These are phyloP conservation scores for Aphodius granarius DNA, from an alignment of 2,888 invertebrate genomes.

Conservation along the genomic window DNA sequence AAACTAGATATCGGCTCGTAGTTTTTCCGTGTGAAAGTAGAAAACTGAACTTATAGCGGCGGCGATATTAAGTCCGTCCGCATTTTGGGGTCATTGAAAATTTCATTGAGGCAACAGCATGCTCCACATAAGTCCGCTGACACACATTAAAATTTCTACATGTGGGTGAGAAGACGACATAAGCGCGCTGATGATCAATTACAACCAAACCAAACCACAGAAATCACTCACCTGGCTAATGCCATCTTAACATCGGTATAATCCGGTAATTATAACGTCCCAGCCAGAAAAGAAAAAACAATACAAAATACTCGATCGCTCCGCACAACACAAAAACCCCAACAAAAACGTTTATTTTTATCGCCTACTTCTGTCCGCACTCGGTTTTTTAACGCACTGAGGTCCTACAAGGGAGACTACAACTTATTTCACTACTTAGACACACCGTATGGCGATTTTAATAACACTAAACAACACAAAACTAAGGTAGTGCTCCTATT, in stretches of 20 bases:
- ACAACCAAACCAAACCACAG: background rate
- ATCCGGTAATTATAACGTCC: slow-evolving; percentile 6
- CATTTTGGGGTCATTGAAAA: slow-evolving; percentile 48
- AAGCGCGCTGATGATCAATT: slow-evolving; percentile 4
- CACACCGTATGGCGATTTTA: slow-evolving; percentile 19
- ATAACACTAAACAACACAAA: slow-evolving; percentile 28
- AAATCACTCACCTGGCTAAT: slow-evolving; percentile 65
- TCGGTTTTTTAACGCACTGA: too few species aligned
- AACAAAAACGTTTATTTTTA: too few species aligned
- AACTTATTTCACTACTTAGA: slow-evolving; percentile 17
- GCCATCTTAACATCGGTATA: slow-evolving; percentile 69
- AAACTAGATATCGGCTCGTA: too few species aligned
- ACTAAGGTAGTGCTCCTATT: slow-evolving; percentile 19
- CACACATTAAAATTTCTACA: slow-evolving; percentile 36
- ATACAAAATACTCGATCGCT: slow-evolving; percentile 7
- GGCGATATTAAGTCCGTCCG: slow-evolving; percentile 36
- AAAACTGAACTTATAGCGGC: background rate
- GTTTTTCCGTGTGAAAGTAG: background rate
- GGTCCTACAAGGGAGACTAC: background rate
- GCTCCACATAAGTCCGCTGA: slow-evolving; percentile 43
- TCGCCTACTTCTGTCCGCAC: background rate
- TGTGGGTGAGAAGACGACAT: slow-evolving; percentile 34
- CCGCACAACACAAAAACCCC: slow-evolving; percentile 1
- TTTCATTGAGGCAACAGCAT: slow-evolving; percentile 44
- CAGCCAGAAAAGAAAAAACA: background rate